Percentiles rank a stretch among this genome's conserved stretches.
Conservation (phyloP, 2,888 invertebrate species). For the Cartodere bifasciata region DNA sequence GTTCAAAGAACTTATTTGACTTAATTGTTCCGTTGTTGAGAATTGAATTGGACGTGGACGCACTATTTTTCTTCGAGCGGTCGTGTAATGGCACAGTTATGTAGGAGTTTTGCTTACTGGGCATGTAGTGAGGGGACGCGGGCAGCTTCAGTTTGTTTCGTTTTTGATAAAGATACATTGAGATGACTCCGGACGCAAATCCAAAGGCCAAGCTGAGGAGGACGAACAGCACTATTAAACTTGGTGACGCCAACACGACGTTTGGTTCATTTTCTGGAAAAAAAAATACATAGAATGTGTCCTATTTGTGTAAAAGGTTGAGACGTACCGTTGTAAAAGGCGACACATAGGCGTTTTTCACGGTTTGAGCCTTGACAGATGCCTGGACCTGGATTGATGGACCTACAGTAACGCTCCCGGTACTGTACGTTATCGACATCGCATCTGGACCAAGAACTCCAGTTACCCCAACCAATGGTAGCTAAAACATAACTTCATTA, state of each 20-base stretch:
- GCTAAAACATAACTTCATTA: slow-evolving; percentile 37
- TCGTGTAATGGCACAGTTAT: slow-evolving; percentile 73
- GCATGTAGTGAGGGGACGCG: slow-evolving; percentile 69
- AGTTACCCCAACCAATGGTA: slow-evolving; percentile 59
- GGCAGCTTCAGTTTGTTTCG: slow-evolving; percentile 46
- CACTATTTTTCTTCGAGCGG: slow-evolving; percentile 36
- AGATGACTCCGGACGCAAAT: slow-evolving; percentile 22
- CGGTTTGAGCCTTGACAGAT: slow-evolving; percentile 57
- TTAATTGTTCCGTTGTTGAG: slow-evolving; percentile 27
- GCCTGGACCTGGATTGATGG: slow-evolving; percentile 39
- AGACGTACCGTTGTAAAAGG: no score
- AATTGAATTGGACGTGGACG: slow-evolving; percentile 33
- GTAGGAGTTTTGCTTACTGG: slow-evolving; percentile 71
- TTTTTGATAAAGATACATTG: slow-evolving; percentile 28
- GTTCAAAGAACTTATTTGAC: slow-evolving; percentile 60
- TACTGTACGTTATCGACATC: slow-evolving; percentile 53
- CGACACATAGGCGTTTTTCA: slow-evolving; percentile 53
- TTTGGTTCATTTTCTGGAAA: slow-evolving; percentile 37
- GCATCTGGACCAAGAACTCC: slow-evolving; percentile 61
- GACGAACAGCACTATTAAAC: slow-evolving; percentile 19
- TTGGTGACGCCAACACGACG: slow-evolving; percentile 17
- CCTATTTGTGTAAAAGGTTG: no score
- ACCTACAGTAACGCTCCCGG: slow-evolving; percentile 52
- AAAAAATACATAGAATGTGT: no score
- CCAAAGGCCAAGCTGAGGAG: slow-evolving; percentile 24